Evolutionary conservation across 1,140 invertebrate species (phyloP).

Genomic region (Anastrepha obliqua): DNA sequence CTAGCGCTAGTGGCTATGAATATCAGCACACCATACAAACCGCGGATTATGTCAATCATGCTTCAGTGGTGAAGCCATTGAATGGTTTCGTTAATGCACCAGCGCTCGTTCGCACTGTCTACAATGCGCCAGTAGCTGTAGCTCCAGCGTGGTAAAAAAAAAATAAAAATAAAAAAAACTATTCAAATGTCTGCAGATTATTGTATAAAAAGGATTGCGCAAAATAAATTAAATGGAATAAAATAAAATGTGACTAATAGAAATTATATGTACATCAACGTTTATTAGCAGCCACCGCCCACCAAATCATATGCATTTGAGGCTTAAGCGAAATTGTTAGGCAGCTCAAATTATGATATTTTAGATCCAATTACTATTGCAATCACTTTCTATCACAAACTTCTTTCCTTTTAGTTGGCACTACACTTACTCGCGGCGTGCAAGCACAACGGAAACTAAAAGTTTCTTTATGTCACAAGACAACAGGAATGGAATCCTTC

Average conservation of each 20-base stretch:
- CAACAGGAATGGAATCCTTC: too few species aligned
- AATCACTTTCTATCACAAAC: too few species aligned
- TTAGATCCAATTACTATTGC: too few species aligned
- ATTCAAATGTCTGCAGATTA: not conserved
- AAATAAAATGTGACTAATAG: not conserved
- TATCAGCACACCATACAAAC: slow-evolving; percentile 54
- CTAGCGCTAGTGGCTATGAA: slow-evolving; percentile 53
- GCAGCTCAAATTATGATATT: too few species aligned
- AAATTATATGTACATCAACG: too few species aligned
- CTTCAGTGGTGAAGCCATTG: slow-evolving; percentile 54
- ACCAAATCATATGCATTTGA: too few species aligned
- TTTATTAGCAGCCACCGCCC: too few species aligned
- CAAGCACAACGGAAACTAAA: too few species aligned
- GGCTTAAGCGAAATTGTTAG: too few species aligned
- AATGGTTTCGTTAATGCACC: slow-evolving; percentile 52
- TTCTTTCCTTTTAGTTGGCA: too few species aligned
- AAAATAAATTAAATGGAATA: not conserved
- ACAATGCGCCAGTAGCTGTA: slow-evolving; percentile 29
- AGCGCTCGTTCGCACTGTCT: slow-evolving; percentile 43
- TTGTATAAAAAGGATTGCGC: slow-evolving; percentile 3
- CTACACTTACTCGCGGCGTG: too few species aligned
- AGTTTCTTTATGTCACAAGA: too few species aligned
- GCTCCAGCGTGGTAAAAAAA: slow-evolving; percentile 46
- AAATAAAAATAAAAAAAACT: not conserved
- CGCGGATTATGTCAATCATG: slow-evolving; percentile 55